Evolutionary conservation across 2,113 vertebrate species (phyloP).

Genomic region (Hydrochoerus hydrochaeris): DNA sequence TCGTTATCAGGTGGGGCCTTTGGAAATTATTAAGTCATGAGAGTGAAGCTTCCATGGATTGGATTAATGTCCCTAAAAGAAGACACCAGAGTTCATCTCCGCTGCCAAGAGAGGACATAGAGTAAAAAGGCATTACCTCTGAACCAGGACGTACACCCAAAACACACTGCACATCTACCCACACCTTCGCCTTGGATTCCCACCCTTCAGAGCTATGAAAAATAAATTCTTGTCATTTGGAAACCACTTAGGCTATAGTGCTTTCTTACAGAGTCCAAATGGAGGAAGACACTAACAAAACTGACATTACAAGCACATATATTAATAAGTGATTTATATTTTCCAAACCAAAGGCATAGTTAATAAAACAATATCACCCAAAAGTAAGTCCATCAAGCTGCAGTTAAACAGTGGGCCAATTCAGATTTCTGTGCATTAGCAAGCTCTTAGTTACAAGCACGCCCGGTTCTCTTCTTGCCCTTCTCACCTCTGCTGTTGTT

Average conservation of each 20-base stretch:
- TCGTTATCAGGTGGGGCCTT: background rate
- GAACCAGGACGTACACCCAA: background rate
- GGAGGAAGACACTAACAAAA: background rate
- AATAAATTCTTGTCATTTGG: background rate
- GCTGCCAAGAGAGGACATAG: background rate
- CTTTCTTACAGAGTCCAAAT: background rate
- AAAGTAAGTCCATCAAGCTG: background rate
- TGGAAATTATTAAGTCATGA: background rate
- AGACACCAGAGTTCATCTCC: background rate
- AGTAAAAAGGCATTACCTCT: background rate
- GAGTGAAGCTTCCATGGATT: background rate
- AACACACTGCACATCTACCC: background rate
- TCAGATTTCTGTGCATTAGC: background rate
- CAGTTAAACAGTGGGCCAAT: background rate
- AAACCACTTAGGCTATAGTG: background rate
- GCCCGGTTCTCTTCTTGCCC: background rate
- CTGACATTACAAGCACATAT: background rate
- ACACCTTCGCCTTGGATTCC: background rate
- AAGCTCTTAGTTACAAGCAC: background rate
- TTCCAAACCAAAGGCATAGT: background rate
- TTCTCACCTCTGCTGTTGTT: background rate
- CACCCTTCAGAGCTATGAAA: background rate
- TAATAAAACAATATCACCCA: background rate
- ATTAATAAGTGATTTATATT: background rate
- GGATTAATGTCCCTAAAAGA: background rate